These are phyloP conservation scores for Chydorus sphaericus DNA, from an alignment of 2,888 invertebrate species.

Conservation along the genomic window DNA sequence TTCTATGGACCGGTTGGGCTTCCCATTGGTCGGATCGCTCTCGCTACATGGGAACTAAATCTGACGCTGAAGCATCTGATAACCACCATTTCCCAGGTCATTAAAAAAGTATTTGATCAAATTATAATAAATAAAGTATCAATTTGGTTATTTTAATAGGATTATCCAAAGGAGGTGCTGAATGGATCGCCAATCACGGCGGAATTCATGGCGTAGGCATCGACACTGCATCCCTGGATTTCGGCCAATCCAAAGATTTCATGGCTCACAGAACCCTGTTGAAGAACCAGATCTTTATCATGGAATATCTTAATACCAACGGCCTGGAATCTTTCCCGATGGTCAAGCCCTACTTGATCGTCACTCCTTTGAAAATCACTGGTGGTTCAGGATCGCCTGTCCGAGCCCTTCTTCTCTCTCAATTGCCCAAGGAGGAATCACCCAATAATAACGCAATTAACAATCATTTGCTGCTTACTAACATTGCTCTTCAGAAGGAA, in stretches of 20 bases:
- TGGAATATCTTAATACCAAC: constrained; percentile 41
- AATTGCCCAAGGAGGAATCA: no score
- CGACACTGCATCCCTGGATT: constrained; percentile 48
- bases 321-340: constrained; percentile 25
- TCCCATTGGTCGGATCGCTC: constrained; percentile 7
- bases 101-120: neutral
- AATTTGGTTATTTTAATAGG: no score
- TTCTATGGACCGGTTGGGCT: constrained; percentile 13
- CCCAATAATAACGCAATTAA: no score
- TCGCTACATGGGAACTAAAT: constrained; percentile 18
- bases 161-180: no score
- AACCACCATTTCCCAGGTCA: constrained; percentile 21
- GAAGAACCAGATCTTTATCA: constrained; percentile 31
- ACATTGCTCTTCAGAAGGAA: no score
- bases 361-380: constrained; percentile 40
- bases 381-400: constrained; percentile 30
- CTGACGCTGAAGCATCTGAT: constrained; percentile 10
- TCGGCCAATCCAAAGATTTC: constrained; percentile 33
- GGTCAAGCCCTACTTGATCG: constrained; percentile 17
- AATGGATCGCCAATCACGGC: no score
- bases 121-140: constrained; percentile 13
- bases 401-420: no score
- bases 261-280: constrained; percentile 38
- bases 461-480: no score
- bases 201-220: constrained; percentile 47